These are phyloP conservation scores for Linyphia triangularis DNA, from an alignment of 2,888 invertebrate species.

Conservation along the genomic window DNA sequence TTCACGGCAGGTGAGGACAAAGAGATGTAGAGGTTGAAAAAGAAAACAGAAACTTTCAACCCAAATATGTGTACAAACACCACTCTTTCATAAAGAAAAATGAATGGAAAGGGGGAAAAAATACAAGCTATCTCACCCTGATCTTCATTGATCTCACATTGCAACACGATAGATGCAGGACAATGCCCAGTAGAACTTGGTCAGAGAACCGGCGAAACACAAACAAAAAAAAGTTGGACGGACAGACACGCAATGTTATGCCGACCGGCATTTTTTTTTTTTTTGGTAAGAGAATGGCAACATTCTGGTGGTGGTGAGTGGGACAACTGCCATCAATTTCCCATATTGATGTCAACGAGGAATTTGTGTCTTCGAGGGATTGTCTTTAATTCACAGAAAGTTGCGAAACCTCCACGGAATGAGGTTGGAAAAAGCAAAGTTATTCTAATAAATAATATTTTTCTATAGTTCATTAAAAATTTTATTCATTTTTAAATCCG, in stretches of 20 bases:
- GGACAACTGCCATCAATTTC: neutral
- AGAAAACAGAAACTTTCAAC: conserved; percentile 15
- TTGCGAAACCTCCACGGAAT: neutral
- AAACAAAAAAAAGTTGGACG: conserved; percentile 11
- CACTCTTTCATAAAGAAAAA: conserved; percentile 18
- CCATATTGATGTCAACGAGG: conserved; percentile 24
- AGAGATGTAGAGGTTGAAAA: neutral
- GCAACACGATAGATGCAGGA: conserved; percentile 47
- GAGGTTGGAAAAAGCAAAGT: neutral
- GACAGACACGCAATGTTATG: conserved; percentile 27
- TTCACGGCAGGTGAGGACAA: neutral
- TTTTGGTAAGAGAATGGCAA: neutral
- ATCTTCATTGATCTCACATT: conserved; percentile 62
- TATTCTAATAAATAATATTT: neutral
- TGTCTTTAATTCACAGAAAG: neutral
- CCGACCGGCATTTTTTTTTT: neutral
- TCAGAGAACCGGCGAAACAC: conserved; percentile 35
- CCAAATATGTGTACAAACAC: neutral
- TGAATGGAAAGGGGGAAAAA: conserved; percentile 26
- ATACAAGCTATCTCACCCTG: conserved; percentile 34
- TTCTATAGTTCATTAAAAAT: neutral
- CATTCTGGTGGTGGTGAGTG: neutral
- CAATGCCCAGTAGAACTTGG: conserved; percentile 70
- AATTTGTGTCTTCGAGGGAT: neutral
- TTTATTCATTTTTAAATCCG: too few relatives aligned